phyloP scores from a whole-genome alignment of 1,140 invertebrate species.

The Gerris buenoi region DNA sequence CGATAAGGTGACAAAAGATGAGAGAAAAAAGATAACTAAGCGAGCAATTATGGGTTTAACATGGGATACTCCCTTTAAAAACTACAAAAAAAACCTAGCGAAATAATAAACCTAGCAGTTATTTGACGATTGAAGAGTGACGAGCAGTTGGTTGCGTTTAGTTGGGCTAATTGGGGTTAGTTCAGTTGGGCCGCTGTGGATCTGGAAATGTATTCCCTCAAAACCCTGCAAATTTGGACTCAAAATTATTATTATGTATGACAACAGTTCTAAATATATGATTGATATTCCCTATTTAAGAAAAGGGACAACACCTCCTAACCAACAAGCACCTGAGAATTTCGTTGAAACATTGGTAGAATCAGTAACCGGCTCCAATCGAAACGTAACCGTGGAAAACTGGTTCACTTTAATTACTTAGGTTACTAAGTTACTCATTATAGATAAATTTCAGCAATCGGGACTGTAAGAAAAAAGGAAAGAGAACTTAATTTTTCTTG shows the following conservation, averaged over 20 bases:
- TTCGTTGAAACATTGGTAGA: conserved; percentile 13
- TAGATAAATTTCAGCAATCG: conserved; percentile 16
- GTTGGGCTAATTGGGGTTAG: too few species aligned
- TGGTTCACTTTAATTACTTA: conserved; percentile 29
- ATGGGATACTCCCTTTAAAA: conserved; percentile 21
- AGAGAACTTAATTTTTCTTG: too few species aligned
- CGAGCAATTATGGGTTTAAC: conserved; percentile 21
- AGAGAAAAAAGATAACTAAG: conserved; percentile 13
- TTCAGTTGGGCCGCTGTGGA: conserved; percentile 26
- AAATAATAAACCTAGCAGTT: conserved; percentile 19
- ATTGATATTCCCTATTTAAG: conserved; percentile 21
- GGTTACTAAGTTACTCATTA: conserved; percentile 22
- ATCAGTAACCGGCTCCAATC: conserved; percentile 19
- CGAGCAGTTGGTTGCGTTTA: conserved; percentile 28
- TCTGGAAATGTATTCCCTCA: conserved; percentile 31
- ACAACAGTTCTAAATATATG: conserved; percentile 19
- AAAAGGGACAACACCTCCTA: conserved; percentile 11
- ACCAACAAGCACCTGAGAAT: neutral
- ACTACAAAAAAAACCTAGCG: conserved; percentile 24
- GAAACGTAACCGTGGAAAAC: conserved; percentile 31
- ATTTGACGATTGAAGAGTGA: conserved; percentile 24
- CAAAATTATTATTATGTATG: conserved; percentile 28
- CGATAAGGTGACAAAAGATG: conserved; percentile 21
- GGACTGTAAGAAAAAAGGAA: conserved; percentile 17
- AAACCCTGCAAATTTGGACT: conserved; percentile 28